Conservation (phyloP, 1,140 invertebrate genomes). For the Asobara japonica region DNA sequence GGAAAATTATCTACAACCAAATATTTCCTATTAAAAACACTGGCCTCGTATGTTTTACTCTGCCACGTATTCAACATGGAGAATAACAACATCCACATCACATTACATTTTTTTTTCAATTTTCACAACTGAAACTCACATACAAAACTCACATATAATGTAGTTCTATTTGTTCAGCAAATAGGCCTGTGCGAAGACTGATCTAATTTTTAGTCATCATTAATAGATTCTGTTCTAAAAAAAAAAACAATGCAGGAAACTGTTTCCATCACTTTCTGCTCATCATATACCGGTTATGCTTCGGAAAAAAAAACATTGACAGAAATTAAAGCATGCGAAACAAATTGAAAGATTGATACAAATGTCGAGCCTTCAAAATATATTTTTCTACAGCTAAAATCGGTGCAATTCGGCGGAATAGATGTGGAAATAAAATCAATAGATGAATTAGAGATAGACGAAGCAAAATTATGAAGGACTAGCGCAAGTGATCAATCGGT, state of each 20-base stretch:
- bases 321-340: constrained; percentile 16
- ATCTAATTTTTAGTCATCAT: constrained; percentile 19
- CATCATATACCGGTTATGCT: constrained; percentile 31
- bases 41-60: constrained; percentile 46
- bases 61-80: constrained; percentile 63
- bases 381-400: constrained; percentile 21
- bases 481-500: no score
- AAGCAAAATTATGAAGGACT: neutral
- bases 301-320: constrained; percentile 13
- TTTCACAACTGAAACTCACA: constrained; percentile 46
- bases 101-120: constrained; percentile 55
- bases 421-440: neutral
- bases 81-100: constrained; percentile 60
- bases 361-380: constrained; percentile 19
- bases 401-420: constrained; percentile 12
- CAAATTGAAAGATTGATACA: constrained; percentile 24
- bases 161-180: constrained; percentile 41
- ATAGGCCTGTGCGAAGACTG: constrained; percentile 50
- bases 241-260: constrained; percentile 7
- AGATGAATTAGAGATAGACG: neutral
- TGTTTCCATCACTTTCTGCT: constrained; percentile 25
- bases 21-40: constrained; percentile 34
- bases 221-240: constrained; percentile 26
- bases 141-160: constrained; percentile 52
- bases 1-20: constrained; percentile 46